Evolutionary conservation across 2,113 vertebrate genomes (phyloP), one percentile per base, ranked within the genome.

Genomic region (Romanogobio albipinnatus): DNA sequence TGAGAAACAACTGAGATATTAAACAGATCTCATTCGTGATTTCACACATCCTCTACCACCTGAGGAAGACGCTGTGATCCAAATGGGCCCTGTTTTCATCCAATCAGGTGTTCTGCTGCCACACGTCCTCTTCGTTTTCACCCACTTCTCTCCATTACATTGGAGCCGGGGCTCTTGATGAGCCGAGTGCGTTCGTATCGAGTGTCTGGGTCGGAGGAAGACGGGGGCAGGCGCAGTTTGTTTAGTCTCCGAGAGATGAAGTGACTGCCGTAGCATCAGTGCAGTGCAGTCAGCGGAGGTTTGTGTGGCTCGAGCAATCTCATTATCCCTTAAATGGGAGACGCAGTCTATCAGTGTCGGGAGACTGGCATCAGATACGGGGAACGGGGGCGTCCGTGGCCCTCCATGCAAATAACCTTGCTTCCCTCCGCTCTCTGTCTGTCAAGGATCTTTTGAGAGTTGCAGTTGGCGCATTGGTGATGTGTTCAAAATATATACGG

Each of bases 281-380:
- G 64, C 62, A 88, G 82, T 81, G 84, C 71, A 86, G 85, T 85
- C 85, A 83, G 58, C 39, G 29, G 86, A 84, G 86, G 81, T 81
- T 86, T 71, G 77, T 81, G 83, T 49, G 79, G 81, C 43, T 83
- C 76, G 78, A 53, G 77, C 83, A 89, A 89, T 88, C 88, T 90
- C 84, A 89, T 89, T 89, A 89, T 85, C 78, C 84, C 78, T 53
- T 90, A 88, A 89, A 90, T 84, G 73, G 77, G 84, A 88, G 83
- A 86, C 64, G 84, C 83, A 70, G 88, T 88, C 81, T 89, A 89
- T 88, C 85, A 85, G 85, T 83, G 77, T 90, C 81, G 82, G 77
- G 87, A 87, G 84, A 79, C 80, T 53, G 24, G 82, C 85, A 83
- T 88, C 86, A 87, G 86, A 87, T 87, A 86, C 64, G 74, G 82